Conservation (phyloP, 2,113 vertebrate species). For the Paradoxurus hermaphroditus region DNA sequence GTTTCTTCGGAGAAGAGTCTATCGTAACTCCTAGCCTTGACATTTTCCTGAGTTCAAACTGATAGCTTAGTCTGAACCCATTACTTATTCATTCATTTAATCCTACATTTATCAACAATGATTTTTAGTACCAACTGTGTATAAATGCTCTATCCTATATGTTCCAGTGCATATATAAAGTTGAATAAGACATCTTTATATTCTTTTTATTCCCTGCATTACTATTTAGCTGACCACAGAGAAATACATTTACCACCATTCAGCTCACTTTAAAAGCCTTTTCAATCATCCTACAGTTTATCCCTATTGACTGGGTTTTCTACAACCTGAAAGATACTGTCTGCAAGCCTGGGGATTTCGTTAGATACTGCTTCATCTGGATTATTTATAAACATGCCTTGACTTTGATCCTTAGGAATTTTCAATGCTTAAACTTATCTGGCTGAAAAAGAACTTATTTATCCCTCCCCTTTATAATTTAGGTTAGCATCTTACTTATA, state of each 20-base stretch:
- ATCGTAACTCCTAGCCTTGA: neutral
- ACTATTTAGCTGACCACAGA: constrained; percentile 63
- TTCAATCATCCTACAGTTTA: constrained; percentile 40
- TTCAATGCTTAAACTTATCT: neutral
- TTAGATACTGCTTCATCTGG: neutral
- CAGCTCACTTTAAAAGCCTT: constrained; percentile 39
- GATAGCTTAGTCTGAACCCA: neutral
- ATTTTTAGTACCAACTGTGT: constrained; percentile 47
- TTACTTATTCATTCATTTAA: constrained; percentile 62
- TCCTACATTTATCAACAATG: constrained; percentile 56
- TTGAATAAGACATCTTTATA: constrained; percentile 43
- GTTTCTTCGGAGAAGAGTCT: neutral
- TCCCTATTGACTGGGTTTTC: neutral
- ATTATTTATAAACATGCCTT: constrained; percentile 7
- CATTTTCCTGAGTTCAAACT: constrained; percentile 41
- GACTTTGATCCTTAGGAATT: neutral
- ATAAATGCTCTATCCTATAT: constrained; percentile 26
- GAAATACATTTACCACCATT: constrained; percentile 50
- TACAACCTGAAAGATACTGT: neutral
- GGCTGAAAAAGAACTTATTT: neutral
- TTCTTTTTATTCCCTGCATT: constrained; percentile 47
- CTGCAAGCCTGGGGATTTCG: neutral
- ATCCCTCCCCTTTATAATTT: neutral
- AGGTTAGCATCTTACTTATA: neutral
- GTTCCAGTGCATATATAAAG: constrained; percentile 41